phyloP scores from a whole-genome alignment of 92 coral and sea anemone genomes.

The Blastomussa wellsi region DNA sequence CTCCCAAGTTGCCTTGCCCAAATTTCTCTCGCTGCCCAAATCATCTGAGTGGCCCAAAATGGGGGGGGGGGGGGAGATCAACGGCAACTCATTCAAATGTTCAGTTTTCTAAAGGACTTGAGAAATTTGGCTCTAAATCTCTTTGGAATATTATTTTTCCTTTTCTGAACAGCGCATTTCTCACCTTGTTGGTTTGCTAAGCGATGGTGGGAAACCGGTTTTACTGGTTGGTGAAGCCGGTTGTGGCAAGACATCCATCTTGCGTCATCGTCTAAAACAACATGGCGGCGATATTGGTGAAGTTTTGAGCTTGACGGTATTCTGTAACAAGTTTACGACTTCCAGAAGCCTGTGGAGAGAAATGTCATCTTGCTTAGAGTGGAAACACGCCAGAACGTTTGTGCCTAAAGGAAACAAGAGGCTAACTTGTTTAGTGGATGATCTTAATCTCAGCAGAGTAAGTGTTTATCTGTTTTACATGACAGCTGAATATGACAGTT shows the following conservation, averaged over 20 bases:
- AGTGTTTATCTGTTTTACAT: neutral
- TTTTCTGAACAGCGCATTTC: constrained; percentile 81
- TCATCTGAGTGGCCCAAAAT: too few species aligned
- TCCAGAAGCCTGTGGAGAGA: constrained; percentile 89
- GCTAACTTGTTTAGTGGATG: constrained; percentile 89
- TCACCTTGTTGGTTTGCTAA: constrained; percentile 88
- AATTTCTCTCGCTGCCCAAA: too few species aligned
- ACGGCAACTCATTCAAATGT: neutral
- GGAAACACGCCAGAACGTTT: constrained; percentile 97
- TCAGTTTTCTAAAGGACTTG: neutral
- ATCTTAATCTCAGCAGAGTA: constrained; percentile 94
- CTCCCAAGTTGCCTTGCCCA: too few species aligned
- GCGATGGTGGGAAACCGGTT: constrained; percentile 96
- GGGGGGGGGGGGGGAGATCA: too few species aligned
- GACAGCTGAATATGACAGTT: neutral
- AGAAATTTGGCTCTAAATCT: neutral
- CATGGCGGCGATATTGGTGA: constrained; percentile 98
- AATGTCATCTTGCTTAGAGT: constrained; percentile 85
- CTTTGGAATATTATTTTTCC: neutral
- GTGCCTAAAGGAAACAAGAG: constrained; percentile 97
- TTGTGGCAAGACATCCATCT: constrained; percentile 95
- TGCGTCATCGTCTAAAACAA: constrained; percentile 86
- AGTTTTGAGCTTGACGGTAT: constrained; percentile 80
- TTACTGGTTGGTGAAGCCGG: constrained; percentile 96
- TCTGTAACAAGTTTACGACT: constrained; percentile 93